Base-by-base conservation (phyloP, 1,140 invertebrate genomes). In the Brachionus asplanchnoidis region DNA sequence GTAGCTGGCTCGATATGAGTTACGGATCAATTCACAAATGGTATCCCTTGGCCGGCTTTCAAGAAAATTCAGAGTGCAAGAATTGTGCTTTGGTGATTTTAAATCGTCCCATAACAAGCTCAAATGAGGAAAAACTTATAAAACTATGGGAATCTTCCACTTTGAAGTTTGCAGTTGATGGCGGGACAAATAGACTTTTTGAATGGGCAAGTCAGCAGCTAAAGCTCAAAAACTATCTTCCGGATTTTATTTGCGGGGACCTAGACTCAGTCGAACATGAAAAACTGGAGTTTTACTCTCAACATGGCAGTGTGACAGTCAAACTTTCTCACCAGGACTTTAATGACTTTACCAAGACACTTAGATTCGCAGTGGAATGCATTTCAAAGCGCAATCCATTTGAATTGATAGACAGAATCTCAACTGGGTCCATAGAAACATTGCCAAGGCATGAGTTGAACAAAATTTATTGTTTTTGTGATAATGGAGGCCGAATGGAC, bases 261-360 rank as follows among this genome's bases (percentile, higher is more conserved):
- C 23, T 82, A 17, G 79, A 82, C 28, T 82, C 79, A 36, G 53
- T 65, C n/a, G 79, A 82, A 32, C 32, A 20, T n/a, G 20, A 82
- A 42, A 68, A 28, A 26, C 26, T 42, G 11, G 36, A 82, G 2
- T 68, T 17, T 68, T 82, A 65, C 32, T 28, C 32, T 14, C 28
- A 42, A 44, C 56, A 82, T 65, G 79, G 79, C 2, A 23, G 20
- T 44, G 26, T 23, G 4, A 42, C 40, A 28, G 79, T 82, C 14
- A 42, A 68, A 42, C 32, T 82, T n/a, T 65, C 23, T 12, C n/a
- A 65, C 12, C 79, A 82, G 17, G 53, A 82, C 36, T 36, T 82
- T 7, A 82, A 42, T 36, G 79, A 82, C 26, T 82, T 82, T 46
- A 82, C 53, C 11, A 82, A 82, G 44, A 82, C 79, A 9, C 42